Conservation (phyloP, 2,113 vertebrate genomes). For the Alouatta palliata region DNA sequence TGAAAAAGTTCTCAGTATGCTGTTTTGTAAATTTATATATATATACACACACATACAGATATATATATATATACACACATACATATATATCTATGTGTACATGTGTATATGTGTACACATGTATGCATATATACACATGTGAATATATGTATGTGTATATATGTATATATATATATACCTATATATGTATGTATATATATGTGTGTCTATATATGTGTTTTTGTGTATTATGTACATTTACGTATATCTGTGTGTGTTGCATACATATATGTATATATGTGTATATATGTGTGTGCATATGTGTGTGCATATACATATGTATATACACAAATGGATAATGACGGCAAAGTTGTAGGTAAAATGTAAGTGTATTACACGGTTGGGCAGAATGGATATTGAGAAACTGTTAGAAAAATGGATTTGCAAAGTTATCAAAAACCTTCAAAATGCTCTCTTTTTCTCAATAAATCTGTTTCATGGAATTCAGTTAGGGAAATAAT, state of each 20-base stretch:
- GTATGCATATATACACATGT: no score
- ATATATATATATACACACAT: not conserved
- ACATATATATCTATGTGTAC: no score
- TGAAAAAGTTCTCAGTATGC: not conserved
- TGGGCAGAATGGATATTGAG: not conserved
- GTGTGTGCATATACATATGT: no score
- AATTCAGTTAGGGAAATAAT: slow-evolving; percentile 3
- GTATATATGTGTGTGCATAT: no score
- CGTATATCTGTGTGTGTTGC: no score
- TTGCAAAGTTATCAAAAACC: not conserved
- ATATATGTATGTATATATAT: no score
- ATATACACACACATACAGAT: not conserved
- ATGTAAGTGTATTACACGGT: not conserved
- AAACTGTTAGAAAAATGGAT: not conserved
- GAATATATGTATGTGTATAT: no score
- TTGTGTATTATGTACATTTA: no score
- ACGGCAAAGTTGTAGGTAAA: not conserved
- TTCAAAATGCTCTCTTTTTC: not conserved
- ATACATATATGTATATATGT: no score
- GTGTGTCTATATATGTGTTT: no score
- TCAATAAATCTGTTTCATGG: not conserved
- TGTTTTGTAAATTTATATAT: not conserved
- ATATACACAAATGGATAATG: not conserved
- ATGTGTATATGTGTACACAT: not conserved
- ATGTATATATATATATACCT: no score